Evolutionary conservation across 2,113 vertebrate species (phyloP).

Genomic region (Chamaea fasciata): DNA sequence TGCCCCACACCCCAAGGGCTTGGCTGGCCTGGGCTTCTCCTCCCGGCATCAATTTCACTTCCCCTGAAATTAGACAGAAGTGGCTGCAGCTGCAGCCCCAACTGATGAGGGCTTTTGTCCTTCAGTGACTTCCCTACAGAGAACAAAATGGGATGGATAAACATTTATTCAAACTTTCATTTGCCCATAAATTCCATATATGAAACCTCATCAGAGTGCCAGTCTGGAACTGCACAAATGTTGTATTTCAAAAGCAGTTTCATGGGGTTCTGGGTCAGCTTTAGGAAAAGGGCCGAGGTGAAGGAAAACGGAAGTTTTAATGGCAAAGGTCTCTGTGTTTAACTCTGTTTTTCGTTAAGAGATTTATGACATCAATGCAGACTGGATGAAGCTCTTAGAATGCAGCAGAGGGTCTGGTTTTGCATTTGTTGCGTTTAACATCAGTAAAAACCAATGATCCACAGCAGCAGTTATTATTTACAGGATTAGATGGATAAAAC

Average conservation of each 20-base stretch:
- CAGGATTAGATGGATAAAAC: neutral
- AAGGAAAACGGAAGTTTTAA: neutral
- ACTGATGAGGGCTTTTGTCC: neutral
- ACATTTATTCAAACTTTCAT: neutral
- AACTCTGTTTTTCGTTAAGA: neutral
- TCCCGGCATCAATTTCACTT: neutral
- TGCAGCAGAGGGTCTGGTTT: neutral
- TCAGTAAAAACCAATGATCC: neutral
- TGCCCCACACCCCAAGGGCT: fast-evolving
- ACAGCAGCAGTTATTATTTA: neutral
- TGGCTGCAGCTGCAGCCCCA: neutral
- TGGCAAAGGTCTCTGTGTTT: neutral
- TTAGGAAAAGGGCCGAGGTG: neutral
- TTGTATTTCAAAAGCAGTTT: neutral
- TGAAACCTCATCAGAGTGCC: neutral
- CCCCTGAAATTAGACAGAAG: neutral
- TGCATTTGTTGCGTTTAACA: neutral
- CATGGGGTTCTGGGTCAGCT: neutral
- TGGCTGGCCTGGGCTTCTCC: neutral
- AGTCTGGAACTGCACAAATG: neutral
- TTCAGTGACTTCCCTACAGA: neutral
- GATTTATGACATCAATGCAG: neutral
- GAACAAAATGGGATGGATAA: neutral
- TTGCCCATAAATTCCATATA: neutral
- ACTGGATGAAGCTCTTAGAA: neutral